Percentiles rank a stretch among this genome's conserved stretches.
Evolutionary conservation across 1,140 invertebrate species (phyloP).

Genomic region (Yoshiicerus persimilis): DNA sequence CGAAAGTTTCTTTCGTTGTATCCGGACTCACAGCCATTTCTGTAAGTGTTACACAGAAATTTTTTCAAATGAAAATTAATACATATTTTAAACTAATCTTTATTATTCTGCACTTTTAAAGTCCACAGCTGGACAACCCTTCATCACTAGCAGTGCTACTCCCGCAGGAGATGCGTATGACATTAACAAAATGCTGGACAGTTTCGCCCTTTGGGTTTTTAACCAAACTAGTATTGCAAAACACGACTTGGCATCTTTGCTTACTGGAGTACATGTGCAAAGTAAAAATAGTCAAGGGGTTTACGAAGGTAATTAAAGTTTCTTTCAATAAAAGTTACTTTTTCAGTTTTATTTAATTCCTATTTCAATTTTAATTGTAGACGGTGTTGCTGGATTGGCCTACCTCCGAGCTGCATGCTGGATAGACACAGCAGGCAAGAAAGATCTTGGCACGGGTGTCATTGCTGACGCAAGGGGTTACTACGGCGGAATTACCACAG

Average conservation of each 20-base stretch:
- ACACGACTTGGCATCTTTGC: not conserved
- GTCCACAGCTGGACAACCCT: not conserved
- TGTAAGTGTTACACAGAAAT: too few relatives aligned
- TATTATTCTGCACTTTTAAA: not conserved
- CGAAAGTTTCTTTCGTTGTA: not conserved
- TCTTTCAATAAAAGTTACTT: too few relatives aligned
- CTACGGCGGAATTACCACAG: not conserved
- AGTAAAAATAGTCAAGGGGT: not conserved
- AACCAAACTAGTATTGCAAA: not conserved
- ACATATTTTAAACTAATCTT: not conserved
- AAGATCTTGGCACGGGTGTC: not conserved
- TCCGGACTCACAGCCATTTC: not conserved
- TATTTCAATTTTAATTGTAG: too few relatives aligned
- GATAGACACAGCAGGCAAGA: not conserved
- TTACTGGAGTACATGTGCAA: conserved; percentile 12
- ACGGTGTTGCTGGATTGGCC: conserved; percentile 26
- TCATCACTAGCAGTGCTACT: not conserved
- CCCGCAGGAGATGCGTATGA: not conserved
- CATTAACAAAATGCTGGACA: conserved; percentile 17
- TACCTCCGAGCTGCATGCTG: conserved; percentile 6
- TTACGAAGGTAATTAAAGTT: too few relatives aligned
- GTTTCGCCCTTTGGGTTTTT: not conserved
- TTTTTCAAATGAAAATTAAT: not conserved
- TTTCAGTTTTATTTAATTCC: too few relatives aligned
- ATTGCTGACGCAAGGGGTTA: not conserved